Evolutionary conservation across 1,140 invertebrate genomes (phyloP).

Genomic region (Drosophila oshimai): DNA sequence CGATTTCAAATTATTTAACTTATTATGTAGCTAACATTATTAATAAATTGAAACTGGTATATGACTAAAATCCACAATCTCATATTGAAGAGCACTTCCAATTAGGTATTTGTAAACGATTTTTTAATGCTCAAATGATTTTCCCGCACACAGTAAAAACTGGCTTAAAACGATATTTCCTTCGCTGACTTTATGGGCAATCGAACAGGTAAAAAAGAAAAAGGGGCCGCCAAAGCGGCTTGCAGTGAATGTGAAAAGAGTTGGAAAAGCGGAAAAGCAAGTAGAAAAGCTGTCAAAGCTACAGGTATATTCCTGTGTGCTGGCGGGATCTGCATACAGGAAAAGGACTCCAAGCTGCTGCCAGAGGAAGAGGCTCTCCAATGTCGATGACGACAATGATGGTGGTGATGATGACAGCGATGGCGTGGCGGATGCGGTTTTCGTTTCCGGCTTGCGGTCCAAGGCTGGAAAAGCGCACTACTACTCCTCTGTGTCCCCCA

Average conservation of each 20-base stretch:
- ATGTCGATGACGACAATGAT: slow-evolving; percentile 32
- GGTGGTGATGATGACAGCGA: slow-evolving; percentile 26
- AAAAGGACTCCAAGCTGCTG: neutral
- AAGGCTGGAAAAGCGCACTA: neutral
- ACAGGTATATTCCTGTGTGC: neutral
- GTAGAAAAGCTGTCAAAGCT: slow-evolving; percentile 22
- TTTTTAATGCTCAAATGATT: neutral
- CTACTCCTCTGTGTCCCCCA: neutral
- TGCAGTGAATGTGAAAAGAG: slow-evolving; percentile 43
- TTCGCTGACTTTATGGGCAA: neutral
- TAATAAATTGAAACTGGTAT: too few relatives aligned
- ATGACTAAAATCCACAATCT: too few relatives aligned
- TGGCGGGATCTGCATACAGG: neutral
- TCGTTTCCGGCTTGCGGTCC: slow-evolving; percentile 36
- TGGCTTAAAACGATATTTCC: slow-evolving; percentile 3
- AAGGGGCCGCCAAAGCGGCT: slow-evolving; percentile 16
- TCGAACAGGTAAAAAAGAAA: neutral
- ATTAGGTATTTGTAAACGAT: neutral
- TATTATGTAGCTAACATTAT: too few relatives aligned
- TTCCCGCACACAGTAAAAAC: neutral
- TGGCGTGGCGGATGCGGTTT: slow-evolving; percentile 39
- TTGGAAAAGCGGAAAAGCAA: slow-evolving; percentile 43
- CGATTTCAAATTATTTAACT: too few relatives aligned
- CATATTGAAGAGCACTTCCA: too few relatives aligned
- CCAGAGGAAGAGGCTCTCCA: slow-evolving; percentile 12